Percentiles rank a stretch among this genome's conserved stretches.
Conservation (phyloP, 2,888 invertebrate species). For the Belgica antarctica region DNA sequence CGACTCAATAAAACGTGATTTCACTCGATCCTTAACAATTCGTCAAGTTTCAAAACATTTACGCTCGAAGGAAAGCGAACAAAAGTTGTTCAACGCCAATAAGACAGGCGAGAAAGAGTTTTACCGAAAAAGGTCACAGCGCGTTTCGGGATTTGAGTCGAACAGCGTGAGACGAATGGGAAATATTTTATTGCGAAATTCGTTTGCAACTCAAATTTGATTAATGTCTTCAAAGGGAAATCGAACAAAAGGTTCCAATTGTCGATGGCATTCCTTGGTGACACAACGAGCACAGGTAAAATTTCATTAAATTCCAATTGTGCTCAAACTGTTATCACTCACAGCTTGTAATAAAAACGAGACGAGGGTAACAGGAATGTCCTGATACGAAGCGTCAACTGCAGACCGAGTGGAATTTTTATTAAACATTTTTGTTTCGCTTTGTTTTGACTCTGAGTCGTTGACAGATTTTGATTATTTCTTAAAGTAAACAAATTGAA, state of each 20-base stretch:
- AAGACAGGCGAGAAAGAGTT: neutral
- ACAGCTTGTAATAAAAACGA: conserved; percentile 8
- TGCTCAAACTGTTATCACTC: neutral
- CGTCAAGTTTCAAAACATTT: too few relatives aligned
- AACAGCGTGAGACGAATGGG: neutral
- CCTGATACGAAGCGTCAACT: neutral
- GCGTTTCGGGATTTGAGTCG: neutral
- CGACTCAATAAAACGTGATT: too few relatives aligned
- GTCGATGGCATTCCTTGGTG: neutral
- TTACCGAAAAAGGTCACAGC: neutral
- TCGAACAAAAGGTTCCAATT: neutral
- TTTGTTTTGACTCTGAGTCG: neutral
- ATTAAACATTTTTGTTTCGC: neutral
- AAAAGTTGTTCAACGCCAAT: too few relatives aligned
- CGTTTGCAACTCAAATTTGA: neutral
- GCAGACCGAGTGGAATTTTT: neutral
- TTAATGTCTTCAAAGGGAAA: too few relatives aligned
- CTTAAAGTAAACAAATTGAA: too few relatives aligned
- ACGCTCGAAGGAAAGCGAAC: too few relatives aligned
- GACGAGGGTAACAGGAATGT: neutral
- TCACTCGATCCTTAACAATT: too few relatives aligned
- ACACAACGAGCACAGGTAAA: neutral
- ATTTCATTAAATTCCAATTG: conserved; percentile 22
- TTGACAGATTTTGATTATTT: neutral
- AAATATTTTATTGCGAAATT: neutral